Conservation (phyloP, 2,797 vertebrate species). For the Trichosurus vulpecula region DNA sequence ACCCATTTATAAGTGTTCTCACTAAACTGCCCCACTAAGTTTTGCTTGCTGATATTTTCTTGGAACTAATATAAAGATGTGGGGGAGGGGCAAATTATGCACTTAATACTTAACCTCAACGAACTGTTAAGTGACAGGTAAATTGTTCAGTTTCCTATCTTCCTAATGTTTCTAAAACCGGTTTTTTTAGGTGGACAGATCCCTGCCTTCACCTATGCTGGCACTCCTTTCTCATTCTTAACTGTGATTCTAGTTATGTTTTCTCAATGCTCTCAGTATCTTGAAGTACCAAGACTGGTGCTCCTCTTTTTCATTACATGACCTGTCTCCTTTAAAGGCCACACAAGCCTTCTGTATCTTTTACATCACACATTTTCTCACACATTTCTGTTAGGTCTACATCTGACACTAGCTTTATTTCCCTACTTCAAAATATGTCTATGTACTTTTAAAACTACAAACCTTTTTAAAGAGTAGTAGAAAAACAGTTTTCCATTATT, state of each 20-base stretch:
- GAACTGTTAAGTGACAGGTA: neutral
- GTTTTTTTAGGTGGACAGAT: neutral
- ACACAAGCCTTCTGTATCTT: neutral
- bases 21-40: neutral
- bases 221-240: neutral
- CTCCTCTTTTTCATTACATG: neutral
- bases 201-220: neutral
- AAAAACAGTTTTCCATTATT: neutral
- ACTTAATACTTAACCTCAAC: neutral
- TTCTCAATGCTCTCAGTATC: neutral
- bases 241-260: neutral
- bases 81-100: neutral
- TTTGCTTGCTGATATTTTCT: neutral
- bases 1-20: neutral
- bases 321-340: neutral
- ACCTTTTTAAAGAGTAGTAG: slow-evolving; percentile 6
- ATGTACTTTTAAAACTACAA: slow-evolving; percentile 8
- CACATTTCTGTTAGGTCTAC: neutral
- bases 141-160: neutral
- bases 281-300: neutral
- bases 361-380: neutral
- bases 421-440: neutral
- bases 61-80: neutral
- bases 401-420: neutral
- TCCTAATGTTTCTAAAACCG: neutral